Percentiles rank a stretch among this genome's conserved stretches.
phyloP scores from a whole-genome alignment of 2,113 vertebrate genomes.

The Chunga burmeisteri region DNA sequence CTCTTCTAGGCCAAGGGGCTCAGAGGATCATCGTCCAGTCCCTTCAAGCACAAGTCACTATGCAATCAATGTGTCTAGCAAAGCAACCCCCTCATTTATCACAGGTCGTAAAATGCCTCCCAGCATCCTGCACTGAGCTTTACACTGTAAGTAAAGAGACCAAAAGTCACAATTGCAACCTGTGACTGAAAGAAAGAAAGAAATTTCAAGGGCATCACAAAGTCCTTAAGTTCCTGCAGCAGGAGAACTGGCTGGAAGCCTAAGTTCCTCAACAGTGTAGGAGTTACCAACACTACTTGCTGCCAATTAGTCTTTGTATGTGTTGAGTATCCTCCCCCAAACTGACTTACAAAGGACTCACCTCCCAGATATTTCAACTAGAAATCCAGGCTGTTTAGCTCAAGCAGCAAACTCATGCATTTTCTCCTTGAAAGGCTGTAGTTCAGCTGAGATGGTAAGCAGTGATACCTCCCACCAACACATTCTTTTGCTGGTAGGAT shows the following conservation, averaged over 20 bases:
- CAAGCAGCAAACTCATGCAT: neutral
- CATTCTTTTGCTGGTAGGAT: neutral
- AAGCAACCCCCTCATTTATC: neutral
- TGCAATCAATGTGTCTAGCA: neutral
- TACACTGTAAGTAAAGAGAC: neutral
- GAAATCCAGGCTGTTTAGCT: neutral
- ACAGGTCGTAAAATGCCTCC: neutral
- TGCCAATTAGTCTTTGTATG: slow-evolving; percentile 46
- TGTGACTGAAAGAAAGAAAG: neutral
- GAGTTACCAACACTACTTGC: slow-evolving; percentile 14
- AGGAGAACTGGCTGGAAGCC: slow-evolving; percentile 24
- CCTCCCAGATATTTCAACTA: neutral
- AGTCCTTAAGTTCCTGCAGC: slow-evolving; percentile 8
- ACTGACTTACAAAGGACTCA: slow-evolving; percentile 18
- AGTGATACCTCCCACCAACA: neutral
- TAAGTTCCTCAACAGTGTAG: slow-evolving; percentile 8
- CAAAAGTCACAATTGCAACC: neutral
- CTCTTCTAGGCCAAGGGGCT: neutral
- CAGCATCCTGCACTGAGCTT: neutral
- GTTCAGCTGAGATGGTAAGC: neutral
- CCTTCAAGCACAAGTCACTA: neutral
- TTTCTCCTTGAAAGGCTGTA: neutral
- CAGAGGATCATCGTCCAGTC: neutral
- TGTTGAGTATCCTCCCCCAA: slow-evolving; percentile 31
- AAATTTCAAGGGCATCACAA: slow-evolving; percentile 13